Percentiles rank a stretch among this genome's conserved stretches.
Evolutionary conservation across 2,113 vertebrate genomes (phyloP).

Genomic region (Syngnathus floridae): DNA sequence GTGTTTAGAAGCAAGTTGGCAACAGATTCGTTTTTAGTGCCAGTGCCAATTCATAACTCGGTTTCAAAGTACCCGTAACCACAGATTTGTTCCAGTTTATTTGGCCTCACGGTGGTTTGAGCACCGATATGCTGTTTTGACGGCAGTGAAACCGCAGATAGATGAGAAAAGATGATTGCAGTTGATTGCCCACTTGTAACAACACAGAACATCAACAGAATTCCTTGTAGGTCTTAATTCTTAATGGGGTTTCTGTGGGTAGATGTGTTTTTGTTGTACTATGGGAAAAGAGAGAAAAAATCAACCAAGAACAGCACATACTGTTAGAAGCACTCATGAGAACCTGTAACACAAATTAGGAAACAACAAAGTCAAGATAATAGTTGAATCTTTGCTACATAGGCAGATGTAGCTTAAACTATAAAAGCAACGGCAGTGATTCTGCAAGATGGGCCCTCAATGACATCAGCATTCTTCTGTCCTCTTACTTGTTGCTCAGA

Average conservation of each 20-base stretch:
- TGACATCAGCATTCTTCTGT: too few species aligned
- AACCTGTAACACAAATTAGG: not conserved
- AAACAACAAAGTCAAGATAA: slow-evolving; percentile 19
- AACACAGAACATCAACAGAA: slow-evolving; percentile 22
- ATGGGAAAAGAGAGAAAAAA: slow-evolving; percentile 49
- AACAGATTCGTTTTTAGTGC: slow-evolving; percentile 22
- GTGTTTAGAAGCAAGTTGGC: slow-evolving; percentile 21
- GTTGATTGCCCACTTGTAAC: slow-evolving; percentile 28
- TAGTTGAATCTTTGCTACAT: not conserved
- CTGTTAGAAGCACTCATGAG: slow-evolving; percentile 1
- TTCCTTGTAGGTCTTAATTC: slow-evolving; percentile 40
- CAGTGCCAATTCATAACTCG: slow-evolving; percentile 27
- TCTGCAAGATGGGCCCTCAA: too few species aligned
- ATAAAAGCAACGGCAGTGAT: too few species aligned
- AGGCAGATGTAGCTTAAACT: too few species aligned
- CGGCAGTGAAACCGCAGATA: slow-evolving; percentile 42
- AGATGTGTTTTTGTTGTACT: slow-evolving; percentile 8
- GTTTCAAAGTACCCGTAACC: slow-evolving; percentile 41
- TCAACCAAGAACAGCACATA: slow-evolving; percentile 41
- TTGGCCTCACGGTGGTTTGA: slow-evolving; percentile 42
- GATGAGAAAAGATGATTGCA: slow-evolving; percentile 25
- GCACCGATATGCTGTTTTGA: slow-evolving; percentile 28
- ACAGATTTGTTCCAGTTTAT: slow-evolving; percentile 43
- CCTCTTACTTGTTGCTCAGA: too few species aligned
- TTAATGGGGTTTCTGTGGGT: slow-evolving; percentile 19